Evolutionary conservation across 2,113 vertebrate genomes (phyloP), one percentile per base, ranked within the genome.

Genomic region (Monopterus albus): DNA sequence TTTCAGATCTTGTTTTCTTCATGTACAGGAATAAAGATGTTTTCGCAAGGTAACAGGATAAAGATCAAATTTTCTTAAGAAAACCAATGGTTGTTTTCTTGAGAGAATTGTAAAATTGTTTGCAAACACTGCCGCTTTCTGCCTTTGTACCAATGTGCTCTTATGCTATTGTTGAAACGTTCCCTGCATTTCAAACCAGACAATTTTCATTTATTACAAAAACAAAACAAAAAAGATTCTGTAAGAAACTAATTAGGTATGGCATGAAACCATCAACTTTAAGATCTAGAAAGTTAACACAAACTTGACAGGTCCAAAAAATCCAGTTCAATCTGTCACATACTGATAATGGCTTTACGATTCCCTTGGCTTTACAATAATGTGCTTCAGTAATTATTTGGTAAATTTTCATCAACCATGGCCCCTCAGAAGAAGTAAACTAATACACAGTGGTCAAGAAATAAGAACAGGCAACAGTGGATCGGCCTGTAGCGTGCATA

Each of bases 351-450:
- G 91, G 91, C 91, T 90, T 81, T 55, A 64, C 50, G 63, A 84
- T 91, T 89, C 83, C 87, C 86, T 89, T 91, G 89, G 91, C 90
- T 88, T 75, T 71, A 67, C 45, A 62, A 78, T 72, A 59, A 84
- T 89, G 89, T 88, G 90, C 85, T 90, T 89, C 80, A 72, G 81
- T 61, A 45, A 72, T 40, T 58, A 57, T 80, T 88, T 91, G 77
- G 64, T 62, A 52, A 75, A 7, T 29, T 33, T 61, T 38, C 49
- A 43, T 50, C 42, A 50, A 70, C 49, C 40, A 35, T 38, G 12
- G 72, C 14, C 21, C 43, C 15, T 21, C n/a, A 31, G 31, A 42
- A 51, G 64, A 70, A 35, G 14, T 59, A 52, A 50, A 20, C 14
- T 1, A 49, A 62, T 12, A 52, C 6, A 35, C 68, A 43, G 5